These are phyloP conservation scores for Perca flavescens DNA, from an alignment of 2,113 vertebrate genomes.

Conservation along the genomic window DNA sequence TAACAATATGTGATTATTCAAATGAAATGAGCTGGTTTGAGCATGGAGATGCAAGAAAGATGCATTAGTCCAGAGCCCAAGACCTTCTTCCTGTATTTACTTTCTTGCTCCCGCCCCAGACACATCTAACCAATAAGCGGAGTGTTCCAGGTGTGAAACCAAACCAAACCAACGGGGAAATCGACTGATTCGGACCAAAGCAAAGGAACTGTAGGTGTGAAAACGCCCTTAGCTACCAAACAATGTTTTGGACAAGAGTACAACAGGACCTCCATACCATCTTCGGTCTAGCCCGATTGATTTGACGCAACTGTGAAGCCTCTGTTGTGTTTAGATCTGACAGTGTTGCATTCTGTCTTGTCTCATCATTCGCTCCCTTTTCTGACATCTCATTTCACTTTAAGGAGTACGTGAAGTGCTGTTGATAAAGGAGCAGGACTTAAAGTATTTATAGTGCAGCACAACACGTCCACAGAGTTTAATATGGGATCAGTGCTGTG, in stretches of 20 bases:
- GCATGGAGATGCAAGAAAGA: too few relatives aligned
- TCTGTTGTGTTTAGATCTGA: conserved; percentile 2
- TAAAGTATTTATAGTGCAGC: conserved; percentile 38
- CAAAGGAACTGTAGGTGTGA: too few relatives aligned
- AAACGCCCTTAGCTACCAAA: background rate
- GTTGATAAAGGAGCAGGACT: conserved; percentile 38
- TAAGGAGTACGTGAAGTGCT: conserved; percentile 31
- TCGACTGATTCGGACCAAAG: too few relatives aligned
- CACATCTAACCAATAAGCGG: too few relatives aligned
- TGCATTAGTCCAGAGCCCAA: too few relatives aligned
- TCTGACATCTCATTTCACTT: conserved; percentile 47
- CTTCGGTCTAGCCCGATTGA: background rate
- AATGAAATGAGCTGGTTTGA: too few relatives aligned
- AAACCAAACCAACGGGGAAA: too few relatives aligned
- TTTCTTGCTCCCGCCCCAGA: too few relatives aligned
- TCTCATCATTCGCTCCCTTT: conserved; percentile 22
- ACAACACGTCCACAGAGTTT: conserved; percentile 45
- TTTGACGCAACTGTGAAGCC: background rate
- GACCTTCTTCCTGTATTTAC: too few relatives aligned
- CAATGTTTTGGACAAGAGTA: background rate
- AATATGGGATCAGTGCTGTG: conserved; percentile 53
- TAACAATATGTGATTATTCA: too few relatives aligned
- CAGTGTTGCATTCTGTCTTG: background rate
- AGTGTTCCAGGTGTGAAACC: too few relatives aligned
- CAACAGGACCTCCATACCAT: background rate